These are phyloP conservation scores for Syrmaticus mikado DNA, from an alignment of 2,113 vertebrate genomes.

Conservation along the genomic window DNA sequence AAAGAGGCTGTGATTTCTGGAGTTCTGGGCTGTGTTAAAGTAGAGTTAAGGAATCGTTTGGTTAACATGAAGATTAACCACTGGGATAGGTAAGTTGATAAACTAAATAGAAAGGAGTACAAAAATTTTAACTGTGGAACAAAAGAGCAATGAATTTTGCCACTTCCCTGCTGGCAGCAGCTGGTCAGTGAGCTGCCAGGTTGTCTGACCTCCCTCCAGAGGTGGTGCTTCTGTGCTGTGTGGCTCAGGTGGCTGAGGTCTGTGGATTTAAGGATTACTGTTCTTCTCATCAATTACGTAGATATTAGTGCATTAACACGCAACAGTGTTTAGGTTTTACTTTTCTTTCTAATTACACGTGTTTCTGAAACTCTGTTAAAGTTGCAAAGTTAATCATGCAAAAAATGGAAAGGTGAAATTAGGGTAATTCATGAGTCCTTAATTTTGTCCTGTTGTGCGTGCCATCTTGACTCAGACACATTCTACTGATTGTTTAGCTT, in stretches of 20 bases:
- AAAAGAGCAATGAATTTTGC: not conserved
- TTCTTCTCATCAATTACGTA: not conserved
- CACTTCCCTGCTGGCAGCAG: not conserved
- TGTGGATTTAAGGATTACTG: not conserved
- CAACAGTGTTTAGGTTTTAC: not conserved
- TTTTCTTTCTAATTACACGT: not conserved
- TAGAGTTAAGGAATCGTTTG: constrained; percentile 48
- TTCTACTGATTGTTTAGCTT: not conserved
- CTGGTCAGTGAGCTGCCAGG: not conserved
- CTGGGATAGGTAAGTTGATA: constrained; percentile 87
- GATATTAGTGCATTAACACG: not conserved
- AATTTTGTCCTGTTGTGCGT: not conserved
- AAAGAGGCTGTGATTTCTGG: not conserved
- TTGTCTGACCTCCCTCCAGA: not conserved
- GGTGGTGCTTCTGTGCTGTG: not conserved
- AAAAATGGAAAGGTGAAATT: not conserved
- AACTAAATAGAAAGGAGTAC: not conserved
- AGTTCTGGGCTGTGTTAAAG: not conserved
- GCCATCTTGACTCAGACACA: not conserved
- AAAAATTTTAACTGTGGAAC: not conserved
- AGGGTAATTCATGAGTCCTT: not conserved
- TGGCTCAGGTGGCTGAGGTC: not conserved
- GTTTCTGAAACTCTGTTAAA: not conserved
- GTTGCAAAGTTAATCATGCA: not conserved
- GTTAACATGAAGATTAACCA: constrained; percentile 90